phyloP scores from a whole-genome alignment of 2,113 vertebrate species.

The Ondatra zibethicus region DNA sequence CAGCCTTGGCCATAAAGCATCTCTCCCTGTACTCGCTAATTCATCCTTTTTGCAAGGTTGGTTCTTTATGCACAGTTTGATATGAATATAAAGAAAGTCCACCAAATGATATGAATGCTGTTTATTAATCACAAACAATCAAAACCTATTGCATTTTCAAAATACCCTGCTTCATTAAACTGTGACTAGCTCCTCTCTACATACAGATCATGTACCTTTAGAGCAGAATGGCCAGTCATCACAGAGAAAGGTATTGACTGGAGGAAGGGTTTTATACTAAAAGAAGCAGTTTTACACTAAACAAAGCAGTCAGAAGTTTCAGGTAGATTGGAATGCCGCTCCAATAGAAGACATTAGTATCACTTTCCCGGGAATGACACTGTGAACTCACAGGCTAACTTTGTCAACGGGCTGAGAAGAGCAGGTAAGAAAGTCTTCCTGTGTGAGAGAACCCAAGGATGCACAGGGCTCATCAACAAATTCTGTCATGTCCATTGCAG shows the following conservation, averaged over 20 bases:
- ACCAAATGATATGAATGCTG: neutral
- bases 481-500: accelerated
- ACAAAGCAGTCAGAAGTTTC: neutral
- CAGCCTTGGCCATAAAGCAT: neutral
- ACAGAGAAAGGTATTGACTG: neutral
- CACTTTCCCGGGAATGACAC: accelerated
- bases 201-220: neutral
- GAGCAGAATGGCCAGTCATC: neutral
- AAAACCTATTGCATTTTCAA: neutral
- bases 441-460: accelerated
- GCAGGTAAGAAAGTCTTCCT: accelerated
- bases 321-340: accelerated
- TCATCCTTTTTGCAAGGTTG: neutral
- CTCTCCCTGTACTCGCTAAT: neutral
- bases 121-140: neutral
- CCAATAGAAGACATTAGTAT: neutral
- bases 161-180: neutral
- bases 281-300: neutral
- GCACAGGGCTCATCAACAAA: neutral
- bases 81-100: neutral
- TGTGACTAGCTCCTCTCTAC: neutral
- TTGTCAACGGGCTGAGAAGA: neutral
- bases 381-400: neutral
- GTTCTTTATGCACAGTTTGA: neutral
- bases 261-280: no score